Base-by-base conservation (phyloP, 2,888 invertebrate species). In the Synanthedon tipuliformis region DNA sequence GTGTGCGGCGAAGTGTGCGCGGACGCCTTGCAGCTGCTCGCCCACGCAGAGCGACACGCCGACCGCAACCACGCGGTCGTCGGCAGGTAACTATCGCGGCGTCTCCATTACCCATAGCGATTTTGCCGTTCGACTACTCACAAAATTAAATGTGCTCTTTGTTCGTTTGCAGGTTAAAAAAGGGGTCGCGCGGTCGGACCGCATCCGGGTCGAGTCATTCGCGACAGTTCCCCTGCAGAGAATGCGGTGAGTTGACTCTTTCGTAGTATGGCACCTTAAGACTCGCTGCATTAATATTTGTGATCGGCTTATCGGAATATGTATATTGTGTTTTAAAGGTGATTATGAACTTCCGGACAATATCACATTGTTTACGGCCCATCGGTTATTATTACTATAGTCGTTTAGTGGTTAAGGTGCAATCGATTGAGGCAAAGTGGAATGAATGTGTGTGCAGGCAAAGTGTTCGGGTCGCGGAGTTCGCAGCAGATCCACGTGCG, bases 401-500 rank as follows among this genome's bases (percentile, higher is more conserved):
- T 18, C 50, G n/a, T 11, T 50, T 48, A 11, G 23, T 23, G 51
- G 48, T 40, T 27, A 41, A 18, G 10, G 15, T 41, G 15, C 11
- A 51, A 16, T 34, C 7, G n/a, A 45, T 23, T 4, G 23, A 23
- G 23, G 5, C 23, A 23, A 23, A 34, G 34, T 34, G 34, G 7
- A 49, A 15, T 16, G 7, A 49, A 15, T 16, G 12, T 50, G 34
- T 50, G 5, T 34, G 0, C 58, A 88, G 88, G 88, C 49, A 95
- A 95, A 72, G 94, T 94, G 13, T 95, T 95, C 68, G 95, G 95
- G 0, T 95, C 95, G 13, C 90, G 94, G 11, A 94, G 94, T 65
- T 94, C 94, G 0, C 94, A 94, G 65, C 95, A 95, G 80, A 95
- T 95, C 62, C 95, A 95, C 76, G 91, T 95, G 51, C 90, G 95